Percentiles rank a stretch among this genome's conserved stretches.
These are phyloP conservation scores for Apoda limacodes DNA, from an alignment of 2,888 invertebrate species.

Conservation along the genomic window DNA sequence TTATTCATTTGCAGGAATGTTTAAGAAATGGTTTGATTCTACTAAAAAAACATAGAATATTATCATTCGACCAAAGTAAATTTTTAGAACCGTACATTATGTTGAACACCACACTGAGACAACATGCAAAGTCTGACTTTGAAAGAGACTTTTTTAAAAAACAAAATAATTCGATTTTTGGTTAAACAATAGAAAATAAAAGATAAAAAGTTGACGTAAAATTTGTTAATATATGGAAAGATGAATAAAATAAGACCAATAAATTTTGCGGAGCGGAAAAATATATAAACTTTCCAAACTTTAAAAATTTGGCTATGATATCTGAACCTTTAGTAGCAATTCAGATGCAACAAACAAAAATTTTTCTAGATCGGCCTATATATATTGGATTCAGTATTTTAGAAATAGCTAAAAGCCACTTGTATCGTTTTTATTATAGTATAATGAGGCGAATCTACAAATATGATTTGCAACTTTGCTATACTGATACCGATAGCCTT, in stretches of 20 bases:
- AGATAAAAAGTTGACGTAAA: constrained; percentile 6
- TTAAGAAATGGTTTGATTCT: constrained; percentile 1
- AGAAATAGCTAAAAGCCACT: constrained; percentile 12
- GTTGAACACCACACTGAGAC: not conserved
- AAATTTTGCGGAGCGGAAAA: constrained; percentile 6
- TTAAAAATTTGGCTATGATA: constrained; percentile 10
- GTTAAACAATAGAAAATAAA: constrained; percentile 11
- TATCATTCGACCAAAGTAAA: constrained; percentile 1
- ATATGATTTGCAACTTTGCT: not conserved
- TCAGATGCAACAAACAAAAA: constrained; percentile 5
- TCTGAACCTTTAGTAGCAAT: constrained; percentile 11
- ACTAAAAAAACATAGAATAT: no score
- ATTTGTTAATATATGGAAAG: constrained; percentile 7
- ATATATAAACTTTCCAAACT: constrained; percentile 7
- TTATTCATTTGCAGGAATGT: constrained; percentile 7
- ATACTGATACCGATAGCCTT: no score
- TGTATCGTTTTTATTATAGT: constrained; percentile 14
- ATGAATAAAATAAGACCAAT: constrained; percentile 9
- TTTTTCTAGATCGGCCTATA: constrained; percentile 9
- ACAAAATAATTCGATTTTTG: constrained; percentile 12
- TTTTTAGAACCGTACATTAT: constrained; percentile 1
- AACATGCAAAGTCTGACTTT: constrained; percentile 4
- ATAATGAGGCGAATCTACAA: constrained; percentile 7
- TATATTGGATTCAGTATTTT: constrained; percentile 11
- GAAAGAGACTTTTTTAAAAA: no score